Evolutionary conservation across 2,797 vertebrate species (phyloP).

Genomic region (Bradypodion ventrale): DNA sequence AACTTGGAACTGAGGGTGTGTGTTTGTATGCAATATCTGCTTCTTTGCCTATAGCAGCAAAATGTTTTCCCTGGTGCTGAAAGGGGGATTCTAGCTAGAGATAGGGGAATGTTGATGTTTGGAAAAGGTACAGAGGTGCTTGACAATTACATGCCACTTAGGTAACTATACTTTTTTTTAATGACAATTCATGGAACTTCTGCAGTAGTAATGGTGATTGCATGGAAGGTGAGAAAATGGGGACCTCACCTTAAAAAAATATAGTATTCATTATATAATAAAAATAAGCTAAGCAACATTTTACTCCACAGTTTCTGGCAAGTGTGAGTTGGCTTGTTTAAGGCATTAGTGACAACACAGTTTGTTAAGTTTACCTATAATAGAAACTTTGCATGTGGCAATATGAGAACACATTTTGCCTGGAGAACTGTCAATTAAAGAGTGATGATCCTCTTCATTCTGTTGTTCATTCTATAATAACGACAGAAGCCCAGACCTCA

Average conservation of each 20-base stretch:
- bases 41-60: not conserved
- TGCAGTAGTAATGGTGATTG: not conserved
- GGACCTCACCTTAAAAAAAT: not conserved
- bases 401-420: not conserved
- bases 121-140: not conserved
- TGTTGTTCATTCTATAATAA: not conserved
- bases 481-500: not conserved
- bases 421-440: not conserved
- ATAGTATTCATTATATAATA: not conserved
- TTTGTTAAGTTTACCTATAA: not conserved
- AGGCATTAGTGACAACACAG: not conserved
- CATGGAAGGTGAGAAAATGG: not conserved
- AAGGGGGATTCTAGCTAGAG: not conserved
- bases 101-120: not conserved
- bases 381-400: not conserved
- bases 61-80: not conserved
- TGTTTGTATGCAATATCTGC: not conserved
- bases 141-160: not conserved
- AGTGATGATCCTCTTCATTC: not conserved
- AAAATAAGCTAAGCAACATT: not conserved
- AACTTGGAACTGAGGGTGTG: not conserved
- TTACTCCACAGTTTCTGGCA: not conserved
- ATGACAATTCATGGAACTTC: not conserved
- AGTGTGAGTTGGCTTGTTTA: not conserved
- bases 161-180: not conserved